phyloP scores from a whole-genome alignment of 2,888 invertebrate species.

The Drosophila mulleri region DNA sequence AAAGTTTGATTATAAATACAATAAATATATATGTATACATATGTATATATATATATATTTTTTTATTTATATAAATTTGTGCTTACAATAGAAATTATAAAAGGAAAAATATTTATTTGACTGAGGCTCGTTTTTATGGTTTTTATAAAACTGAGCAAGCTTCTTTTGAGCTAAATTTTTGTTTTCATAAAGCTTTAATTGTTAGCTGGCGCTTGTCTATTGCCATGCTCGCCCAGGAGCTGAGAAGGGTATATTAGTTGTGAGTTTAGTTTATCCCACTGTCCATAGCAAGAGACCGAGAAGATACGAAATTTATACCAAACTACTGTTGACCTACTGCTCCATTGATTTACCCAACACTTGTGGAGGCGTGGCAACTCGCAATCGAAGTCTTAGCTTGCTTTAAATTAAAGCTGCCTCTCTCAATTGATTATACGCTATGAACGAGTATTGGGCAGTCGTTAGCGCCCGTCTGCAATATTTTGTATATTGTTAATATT shows the following conservation, averaged over 20 bases:
- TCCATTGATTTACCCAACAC: too few relatives aligned
- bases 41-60: conserved; percentile 5
- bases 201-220: conserved; percentile 54
- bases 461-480: background rate
- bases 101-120: conserved; percentile 39
- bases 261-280: too few relatives aligned
- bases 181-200: conserved; percentile 47
- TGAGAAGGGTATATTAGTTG: background rate
- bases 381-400: too few relatives aligned
- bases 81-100: background rate
- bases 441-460: background rate
- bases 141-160: conserved; percentile 23
- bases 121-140: conserved; percentile 19
- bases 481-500: conserved; percentile 23
- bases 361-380: too few relatives aligned
- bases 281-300: too few relatives aligned
- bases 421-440: too few relatives aligned
- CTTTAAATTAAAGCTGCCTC: too few relatives aligned
- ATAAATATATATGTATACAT: conserved; percentile 6
- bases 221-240: background rate
- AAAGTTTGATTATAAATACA: conserved; percentile 46
- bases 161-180: background rate
- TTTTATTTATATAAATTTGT: conserved; percentile 13
- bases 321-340: too few relatives aligned
- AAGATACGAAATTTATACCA: too few relatives aligned